These are phyloP conservation scores for Falco columbarius DNA, from an alignment of 2,797 vertebrate species.

Conservation along the genomic window DNA sequence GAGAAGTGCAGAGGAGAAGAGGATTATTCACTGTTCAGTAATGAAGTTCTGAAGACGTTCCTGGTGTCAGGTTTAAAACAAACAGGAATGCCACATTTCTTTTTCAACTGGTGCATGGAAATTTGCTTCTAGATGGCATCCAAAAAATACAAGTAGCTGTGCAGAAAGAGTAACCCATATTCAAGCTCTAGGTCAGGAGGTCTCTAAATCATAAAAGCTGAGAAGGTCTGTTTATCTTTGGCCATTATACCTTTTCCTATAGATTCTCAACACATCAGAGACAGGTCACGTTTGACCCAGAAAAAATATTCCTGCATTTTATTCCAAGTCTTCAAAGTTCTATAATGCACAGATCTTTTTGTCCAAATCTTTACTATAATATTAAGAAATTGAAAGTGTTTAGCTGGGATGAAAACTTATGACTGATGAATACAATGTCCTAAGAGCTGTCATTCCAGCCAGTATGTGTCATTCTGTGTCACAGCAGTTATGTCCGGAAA, in stretches of 20 bases:
- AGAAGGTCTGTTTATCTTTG: neutral
- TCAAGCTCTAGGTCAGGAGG: neutral
- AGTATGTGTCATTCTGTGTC: neutral
- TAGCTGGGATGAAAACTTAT: neutral
- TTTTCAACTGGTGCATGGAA: neutral
- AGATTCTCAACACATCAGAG: neutral
- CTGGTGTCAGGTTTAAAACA: neutral
- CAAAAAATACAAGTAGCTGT: neutral
- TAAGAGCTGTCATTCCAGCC: neutral
- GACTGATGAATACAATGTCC: neutral
- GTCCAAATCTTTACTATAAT: neutral
- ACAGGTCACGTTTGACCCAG: neutral
- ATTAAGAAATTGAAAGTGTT: neutral
- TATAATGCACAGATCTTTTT: neutral
- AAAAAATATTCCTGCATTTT: neutral
- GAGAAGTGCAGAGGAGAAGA: neutral
- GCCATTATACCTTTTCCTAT: neutral
- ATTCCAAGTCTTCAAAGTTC: neutral
- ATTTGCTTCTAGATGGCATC: neutral
- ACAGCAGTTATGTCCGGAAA: neutral
- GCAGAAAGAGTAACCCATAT: neutral
- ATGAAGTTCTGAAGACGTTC: neutral
- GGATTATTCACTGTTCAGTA: neutral
- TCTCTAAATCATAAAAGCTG: neutral
- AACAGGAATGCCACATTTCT: neutral